Evolutionary conservation across 1,140 invertebrate genomes (phyloP).

Genomic region (Drosophila mayri): DNA sequence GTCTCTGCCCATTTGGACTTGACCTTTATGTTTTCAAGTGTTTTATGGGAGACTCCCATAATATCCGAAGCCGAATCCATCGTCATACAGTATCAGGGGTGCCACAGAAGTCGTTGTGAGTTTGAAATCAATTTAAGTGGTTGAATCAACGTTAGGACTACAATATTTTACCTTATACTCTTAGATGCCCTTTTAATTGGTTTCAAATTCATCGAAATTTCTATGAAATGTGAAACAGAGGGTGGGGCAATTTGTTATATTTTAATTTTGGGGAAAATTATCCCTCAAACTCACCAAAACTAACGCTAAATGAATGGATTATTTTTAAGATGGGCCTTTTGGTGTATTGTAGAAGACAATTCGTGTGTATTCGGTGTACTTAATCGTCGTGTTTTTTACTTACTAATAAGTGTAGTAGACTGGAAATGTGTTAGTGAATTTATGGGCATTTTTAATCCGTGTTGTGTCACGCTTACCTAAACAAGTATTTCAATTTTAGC

Average conservation of each 20-base stretch:
- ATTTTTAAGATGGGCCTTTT: slow-evolving; percentile 8
- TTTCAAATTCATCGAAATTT: not conserved
- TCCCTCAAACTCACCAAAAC: not conserved
- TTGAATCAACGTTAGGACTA: not conserved
- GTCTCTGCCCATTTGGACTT: slow-evolving; percentile 6
- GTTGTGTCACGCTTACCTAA: slow-evolving; percentile 56
- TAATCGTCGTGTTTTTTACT: slow-evolving; percentile 25
- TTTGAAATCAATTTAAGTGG: slow-evolving; percentile 2
- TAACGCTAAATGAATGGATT: slow-evolving; percentile 3
- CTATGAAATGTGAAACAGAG: not conserved
- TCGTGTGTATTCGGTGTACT: slow-evolving; percentile 18
- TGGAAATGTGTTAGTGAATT: slow-evolving; percentile 60
- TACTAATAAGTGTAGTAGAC: slow-evolving; percentile 50
- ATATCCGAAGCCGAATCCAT: not conserved
- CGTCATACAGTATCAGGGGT: slow-evolving; percentile 14
- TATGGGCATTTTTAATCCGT: slow-evolving; percentile 69
- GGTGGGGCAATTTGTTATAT: not conserved
- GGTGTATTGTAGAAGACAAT: slow-evolving; percentile 1
- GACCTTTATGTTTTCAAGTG: not conserved
- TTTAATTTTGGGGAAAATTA: not conserved
- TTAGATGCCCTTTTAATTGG: not conserved
- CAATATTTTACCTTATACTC: not conserved
- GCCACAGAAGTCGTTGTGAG: not conserved
- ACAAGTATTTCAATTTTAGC: slow-evolving; percentile 56
- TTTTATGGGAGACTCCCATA: not conserved